Evolutionary conservation across 2,888 invertebrate species (phyloP).

Genomic region (Pheosia tremula): DNA sequence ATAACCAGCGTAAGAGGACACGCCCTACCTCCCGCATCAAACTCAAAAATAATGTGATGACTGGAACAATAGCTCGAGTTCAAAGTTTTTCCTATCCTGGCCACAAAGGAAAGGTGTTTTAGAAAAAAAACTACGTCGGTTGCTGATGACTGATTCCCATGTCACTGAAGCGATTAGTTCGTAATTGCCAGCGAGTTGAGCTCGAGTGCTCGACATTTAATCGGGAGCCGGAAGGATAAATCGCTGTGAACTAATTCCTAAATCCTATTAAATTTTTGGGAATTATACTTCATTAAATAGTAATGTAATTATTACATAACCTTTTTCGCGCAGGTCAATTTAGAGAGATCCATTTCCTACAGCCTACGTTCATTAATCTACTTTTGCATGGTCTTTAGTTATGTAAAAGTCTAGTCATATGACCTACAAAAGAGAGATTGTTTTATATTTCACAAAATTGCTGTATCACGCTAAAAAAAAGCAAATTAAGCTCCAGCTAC

Average conservation of each 20-base stretch:
- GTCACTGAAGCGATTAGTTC: slow-evolving; percentile 55
- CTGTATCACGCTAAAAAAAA: not conserved
- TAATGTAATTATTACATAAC: not conserved
- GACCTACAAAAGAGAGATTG: slow-evolving; percentile 5
- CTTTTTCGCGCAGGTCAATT: not conserved
- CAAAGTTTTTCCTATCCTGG: slow-evolving; percentile 46
- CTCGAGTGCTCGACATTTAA: slow-evolving; percentile 30
- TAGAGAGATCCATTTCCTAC: not conserved
- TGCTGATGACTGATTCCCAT: slow-evolving; percentile 64
- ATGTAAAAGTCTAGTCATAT: slow-evolving; percentile 4
- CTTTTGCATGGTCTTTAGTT: slow-evolving; percentile 3
- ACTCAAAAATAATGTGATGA: slow-evolving; percentile 27
- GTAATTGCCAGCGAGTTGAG: slow-evolving; percentile 36
- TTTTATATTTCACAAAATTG: not conserved
- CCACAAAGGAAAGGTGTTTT: slow-evolving; percentile 53
- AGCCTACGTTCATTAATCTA: slow-evolving; percentile 1
- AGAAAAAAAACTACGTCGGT: slow-evolving; percentile 49
- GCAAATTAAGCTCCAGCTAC: not conserved
- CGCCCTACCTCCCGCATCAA: slow-evolving; percentile 38
- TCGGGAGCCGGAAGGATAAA: slow-evolving; percentile 28
- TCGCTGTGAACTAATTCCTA: slow-evolving; percentile 28
- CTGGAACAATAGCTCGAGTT: slow-evolving; percentile 36
- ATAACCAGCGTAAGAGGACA: slow-evolving; percentile 57
- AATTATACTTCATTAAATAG: slow-evolving; percentile 19
- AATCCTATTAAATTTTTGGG: slow-evolving; percentile 27